Evolutionary conservation across 2,113 vertebrate species (phyloP).

Genomic region (Trochalopteron elliotii): DNA sequence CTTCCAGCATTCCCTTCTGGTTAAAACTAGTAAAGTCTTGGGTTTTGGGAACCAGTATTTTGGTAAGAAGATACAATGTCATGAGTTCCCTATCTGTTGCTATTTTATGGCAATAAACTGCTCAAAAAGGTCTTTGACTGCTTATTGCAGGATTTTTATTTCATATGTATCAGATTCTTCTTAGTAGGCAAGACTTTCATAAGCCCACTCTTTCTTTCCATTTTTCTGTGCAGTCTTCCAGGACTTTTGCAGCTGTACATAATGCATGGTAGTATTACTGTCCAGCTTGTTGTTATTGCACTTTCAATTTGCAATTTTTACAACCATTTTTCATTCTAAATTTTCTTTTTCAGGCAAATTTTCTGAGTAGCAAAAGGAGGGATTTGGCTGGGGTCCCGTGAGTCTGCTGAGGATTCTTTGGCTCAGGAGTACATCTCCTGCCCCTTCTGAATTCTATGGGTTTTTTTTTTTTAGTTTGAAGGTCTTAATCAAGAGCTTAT

Average conservation of each 20-base stretch:
- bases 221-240: background rate
- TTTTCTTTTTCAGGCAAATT: background rate
- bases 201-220: background rate
- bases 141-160: background rate
- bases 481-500: background rate
- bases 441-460: background rate
- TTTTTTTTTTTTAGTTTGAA: background rate
- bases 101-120: background rate
- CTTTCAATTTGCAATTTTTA: background rate
- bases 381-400: background rate
- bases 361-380: background rate
- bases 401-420: background rate
- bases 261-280: background rate
- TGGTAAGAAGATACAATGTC: background rate
- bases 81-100: background rate
- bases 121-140: background rate
- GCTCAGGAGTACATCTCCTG: background rate
- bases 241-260: background rate
- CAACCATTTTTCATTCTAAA: background rate
- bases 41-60: background rate
- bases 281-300: background rate
- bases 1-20: background rate
- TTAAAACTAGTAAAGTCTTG: background rate
- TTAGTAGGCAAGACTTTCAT: background rate
- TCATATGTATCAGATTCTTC: background rate